These are phyloP conservation scores for Crocallis elinguaria DNA, from an alignment of 2,888 invertebrate genomes.

Conservation along the genomic window DNA sequence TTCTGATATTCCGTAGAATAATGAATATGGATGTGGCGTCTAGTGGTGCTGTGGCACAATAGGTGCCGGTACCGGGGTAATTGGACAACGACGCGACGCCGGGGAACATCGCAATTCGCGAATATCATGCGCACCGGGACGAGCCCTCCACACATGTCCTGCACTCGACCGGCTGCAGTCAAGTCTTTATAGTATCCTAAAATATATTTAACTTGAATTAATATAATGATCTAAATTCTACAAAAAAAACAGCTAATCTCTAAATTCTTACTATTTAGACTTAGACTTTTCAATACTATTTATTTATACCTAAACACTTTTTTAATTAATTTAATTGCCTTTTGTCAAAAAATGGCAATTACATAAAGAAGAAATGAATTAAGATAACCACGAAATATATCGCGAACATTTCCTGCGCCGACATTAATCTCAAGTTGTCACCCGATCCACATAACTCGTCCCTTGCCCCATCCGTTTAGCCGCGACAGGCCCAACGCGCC, in stretches of 20 bases:
- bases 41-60: not conserved
- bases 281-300: too few relatives aligned
- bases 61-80: not conserved
- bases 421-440: slow-evolving; percentile 7
- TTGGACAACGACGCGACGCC: slow-evolving; percentile 1
- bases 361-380: not conserved
- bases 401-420: not conserved
- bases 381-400: not conserved
- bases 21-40: not conserved
- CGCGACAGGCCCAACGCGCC: slow-evolving; percentile 4
- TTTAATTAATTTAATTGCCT: too few relatives aligned
- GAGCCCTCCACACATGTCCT: too few relatives aligned
- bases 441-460: slow-evolving; percentile 9
- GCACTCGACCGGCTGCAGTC: too few relatives aligned
- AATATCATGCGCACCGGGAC: not conserved
- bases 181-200: too few relatives aligned
- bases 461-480: slow-evolving; percentile 2
- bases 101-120: slow-evolving; percentile 3
- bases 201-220: too few relatives aligned
- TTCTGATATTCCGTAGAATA: too few relatives aligned
- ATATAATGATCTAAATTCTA: too few relatives aligned
- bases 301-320: too few relatives aligned
- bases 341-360: too few relatives aligned
- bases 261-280: too few relatives aligned
- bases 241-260: too few relatives aligned